Base-by-base conservation (phyloP, 2,797 vertebrate genomes). In the Acanthurus leucopareius region DNA sequence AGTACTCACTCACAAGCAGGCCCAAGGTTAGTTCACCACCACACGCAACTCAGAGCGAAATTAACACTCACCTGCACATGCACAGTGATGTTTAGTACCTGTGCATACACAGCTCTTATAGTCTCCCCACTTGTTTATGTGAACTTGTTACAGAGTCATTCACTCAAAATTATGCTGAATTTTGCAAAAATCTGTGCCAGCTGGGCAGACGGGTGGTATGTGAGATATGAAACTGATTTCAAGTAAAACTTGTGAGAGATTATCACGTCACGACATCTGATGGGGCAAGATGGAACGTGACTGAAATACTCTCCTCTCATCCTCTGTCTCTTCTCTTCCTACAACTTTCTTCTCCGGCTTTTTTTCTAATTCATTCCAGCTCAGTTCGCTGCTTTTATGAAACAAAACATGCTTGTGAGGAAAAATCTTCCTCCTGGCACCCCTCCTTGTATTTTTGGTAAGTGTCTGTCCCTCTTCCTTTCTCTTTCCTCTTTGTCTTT, bases 301-400 rank as follows among this genome's bases (percentile, higher is more conserved):
- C 90, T 94, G 91, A 90, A 91, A 90, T 91, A 69, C 83, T 94
- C 82, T 94, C 81, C 86, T 90, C 75, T 94, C 89, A 84, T 89
- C 73, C 71, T 92, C 84, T 93, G 80, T 90, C 83, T 88, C 81
- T 87, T 91, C 76, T 91, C 86, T 91, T 88, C 79, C 88, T 92
- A 51, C 84, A 74, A 89, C 89, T 92, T 91, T 93, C 86, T 84
- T 90, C 87, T 93, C 89, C 69, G 71, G 69, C 89, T 92, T 92
- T 94, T 86, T 94, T 91, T 91, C 90, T 78, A 38, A 86, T 97
- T 97, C 93, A 92, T 98, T 97, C 94, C 96, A 99, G 98, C 98
- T 96, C 97, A 99, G 96, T 99, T 99, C 77, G 98, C 98, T 96
- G 97, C 97, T 96, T 99, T 99, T 97, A 97, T 99, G 97, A 99